Evolutionary conservation across 1,140 invertebrate genomes (phyloP), one percentile per base, ranked within the genome.

Genomic region (Drosophila repleta): DNA sequence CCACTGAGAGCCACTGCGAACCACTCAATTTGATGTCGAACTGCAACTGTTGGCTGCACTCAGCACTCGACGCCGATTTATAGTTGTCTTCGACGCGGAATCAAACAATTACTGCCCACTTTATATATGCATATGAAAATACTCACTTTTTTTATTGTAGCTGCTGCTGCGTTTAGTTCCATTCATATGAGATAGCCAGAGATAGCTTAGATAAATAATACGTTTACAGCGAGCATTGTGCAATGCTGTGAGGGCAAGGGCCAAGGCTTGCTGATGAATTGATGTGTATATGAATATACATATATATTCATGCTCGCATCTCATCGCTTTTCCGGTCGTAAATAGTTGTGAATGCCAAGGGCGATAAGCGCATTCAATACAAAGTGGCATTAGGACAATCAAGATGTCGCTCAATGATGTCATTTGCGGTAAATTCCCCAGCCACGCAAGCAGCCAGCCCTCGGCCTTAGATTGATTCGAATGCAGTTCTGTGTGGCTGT

Each of bases 71-170:
- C 18, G 11, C 11, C 2, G 67, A 55, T 70, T 70, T 70, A 70
- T 70, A 70, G 61, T 48, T 35, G 13, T 64, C 52, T 65, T 57
- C 51, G 24, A 1, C 17, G 41, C 51, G 15, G 55, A 11, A 15
- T 11, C 41, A 5, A 6, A 3, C 26, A 20, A 18, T 51, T 35
- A 51, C 35, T 51, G 35, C 15, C 13, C 49, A 29, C 20, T 39
- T 15, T 5, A 3, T 29, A 26, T 7, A 10, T 43, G 10, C 2
- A 13, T 26, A 20, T 15, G 1, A 4, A n/a, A 15, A n/a, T 29
- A 17, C n/a, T 18, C 2, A 8, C 3, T 5, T 52, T 17, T 32
- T 21, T n/a, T 21, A 29, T 49, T 4, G 20, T 18, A 62, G 37
- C n/a, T 49, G 46, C 58, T 39, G 20, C 21, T 35, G 5, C 10